phyloP scores from a whole-genome alignment of 2,888 invertebrate genomes.

The Pachydiplax longipennis region DNA sequence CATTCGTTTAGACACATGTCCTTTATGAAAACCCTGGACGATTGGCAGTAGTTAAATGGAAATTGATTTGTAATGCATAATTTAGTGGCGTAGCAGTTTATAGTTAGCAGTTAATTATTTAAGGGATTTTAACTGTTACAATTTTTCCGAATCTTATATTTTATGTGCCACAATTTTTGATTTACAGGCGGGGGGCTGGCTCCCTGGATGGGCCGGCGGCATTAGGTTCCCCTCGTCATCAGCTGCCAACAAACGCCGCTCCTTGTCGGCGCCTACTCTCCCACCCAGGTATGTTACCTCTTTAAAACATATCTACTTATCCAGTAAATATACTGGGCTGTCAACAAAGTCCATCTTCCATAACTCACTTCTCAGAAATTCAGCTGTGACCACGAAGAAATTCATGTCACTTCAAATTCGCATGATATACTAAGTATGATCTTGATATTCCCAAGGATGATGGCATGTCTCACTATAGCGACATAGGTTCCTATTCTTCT shows the following conservation, averaged over 20 bases:
- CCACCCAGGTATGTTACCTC: conserved; percentile 45
- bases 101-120: neutral
- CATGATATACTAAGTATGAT: too few species aligned
- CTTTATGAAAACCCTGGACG: neutral
- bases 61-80: neutral
- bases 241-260: conserved; percentile 42
- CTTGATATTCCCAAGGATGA: too few species aligned
- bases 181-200: conserved; percentile 47
- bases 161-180: neutral
- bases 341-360: too few species aligned
- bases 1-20: neutral
- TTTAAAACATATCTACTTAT: too few species aligned
- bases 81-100: neutral
- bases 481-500: too few species aligned
- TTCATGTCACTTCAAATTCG: too few species aligned
- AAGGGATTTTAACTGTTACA: neutral
- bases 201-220: conserved; percentile 46
- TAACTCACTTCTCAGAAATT: too few species aligned
- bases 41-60: neutral
- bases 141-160: neutral
- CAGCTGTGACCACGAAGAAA: too few species aligned
- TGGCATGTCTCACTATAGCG: too few species aligned
- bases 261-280: conserved; percentile 46
- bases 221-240: conserved; percentile 44
- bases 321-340: too few species aligned